A percentile compares a stretch with the other conserved stretches of the same genome.
Conservation (phyloP, 2,888 invertebrate genomes). For the Encarsia formosa region DNA sequence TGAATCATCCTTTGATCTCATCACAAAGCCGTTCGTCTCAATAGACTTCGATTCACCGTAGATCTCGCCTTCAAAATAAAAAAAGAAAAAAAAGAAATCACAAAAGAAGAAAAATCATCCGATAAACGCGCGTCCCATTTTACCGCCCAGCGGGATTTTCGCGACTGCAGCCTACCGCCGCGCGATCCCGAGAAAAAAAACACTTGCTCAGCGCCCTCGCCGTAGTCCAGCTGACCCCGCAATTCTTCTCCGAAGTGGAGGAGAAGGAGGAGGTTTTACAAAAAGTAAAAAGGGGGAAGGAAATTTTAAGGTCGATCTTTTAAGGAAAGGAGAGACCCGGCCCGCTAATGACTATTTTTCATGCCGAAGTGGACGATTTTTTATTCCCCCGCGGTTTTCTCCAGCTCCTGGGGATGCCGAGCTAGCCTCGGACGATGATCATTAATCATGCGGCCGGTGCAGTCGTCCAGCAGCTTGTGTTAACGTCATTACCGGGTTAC, state of each 20-base stretch:
- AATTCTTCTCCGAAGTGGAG: constrained; percentile 5
- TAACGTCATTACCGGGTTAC: constrained; percentile 4
- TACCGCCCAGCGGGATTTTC: too few species aligned
- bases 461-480: constrained; percentile 6
- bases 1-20: too few species aligned
- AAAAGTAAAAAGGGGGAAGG: background rate
- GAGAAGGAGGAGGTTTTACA: too few species aligned
- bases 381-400: constrained; percentile 6
- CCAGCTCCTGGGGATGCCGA: background rate
- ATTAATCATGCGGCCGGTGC: constrained; percentile 6
- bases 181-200: too few species aligned
- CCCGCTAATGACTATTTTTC: constrained; percentile 25
- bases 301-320: constrained; percentile 19
- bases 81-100: too few species aligned
- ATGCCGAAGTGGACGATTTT: constrained; percentile 5
- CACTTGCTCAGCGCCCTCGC: constrained; percentile 1
- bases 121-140: too few species aligned
- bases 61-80: too few species aligned
- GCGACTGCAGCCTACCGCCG: too few species aligned
- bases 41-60: too few species aligned
- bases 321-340: too few species aligned
- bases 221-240: constrained; percentile 24
- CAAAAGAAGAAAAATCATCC: too few species aligned
- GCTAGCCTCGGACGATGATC: background rate
- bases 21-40: too few species aligned